Evolutionary conservation across 2,888 invertebrate species (phyloP), one percentile per base, ranked within the genome.

Genomic region (Ypsolopha sequella): DNA sequence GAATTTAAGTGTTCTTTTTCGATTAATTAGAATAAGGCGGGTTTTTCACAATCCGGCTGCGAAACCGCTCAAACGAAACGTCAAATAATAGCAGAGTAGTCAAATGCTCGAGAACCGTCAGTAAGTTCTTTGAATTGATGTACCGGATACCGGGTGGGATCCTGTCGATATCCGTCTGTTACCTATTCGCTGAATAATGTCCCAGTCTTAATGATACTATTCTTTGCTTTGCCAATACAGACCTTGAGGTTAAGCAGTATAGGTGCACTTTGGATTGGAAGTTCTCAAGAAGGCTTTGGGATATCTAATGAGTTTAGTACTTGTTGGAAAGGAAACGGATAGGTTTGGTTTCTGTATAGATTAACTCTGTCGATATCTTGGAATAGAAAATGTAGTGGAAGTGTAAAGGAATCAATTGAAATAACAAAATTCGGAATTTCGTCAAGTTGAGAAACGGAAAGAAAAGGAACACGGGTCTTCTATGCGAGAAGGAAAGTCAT

Each of bases 121-220:
- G 48, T 13, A 14, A 33, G 48, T 39, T 63, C 63, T 62, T 66
- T 62, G 66, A 68, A 72, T 74, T 70, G 71, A 73, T 70, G 73
- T 67, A 64, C 62, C 68, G 70, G 72, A 73, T 76, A 75, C 71
- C 71, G 64, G 66, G 61, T 41, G 41, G 69, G 66, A 68, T 72
- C 73, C 71, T 68, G 72, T 68, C 73, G 66, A 76, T 75, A 73
- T 73, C 74, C 70, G 63, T 43, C 48, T 36, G 41, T n/a, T 58
- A 59, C 56, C 55, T 59, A 59, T 56, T 58, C 58, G 53, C 60
- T 70, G 70, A 72, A 68, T 72, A 74, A 76, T 70, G 73, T 67
- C 64, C 65, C 68, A 61, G 64, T 65, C 69, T 68, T 76, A 75
- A 77, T 73, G 74, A 73, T 68, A 61, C 14, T 39, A 36, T 7